Percentiles rank a stretch among this genome's conserved stretches.
These are phyloP conservation scores for Drosophila antonietae DNA, from an alignment of 2,888 invertebrate species.

Conservation along the genomic window DNA sequence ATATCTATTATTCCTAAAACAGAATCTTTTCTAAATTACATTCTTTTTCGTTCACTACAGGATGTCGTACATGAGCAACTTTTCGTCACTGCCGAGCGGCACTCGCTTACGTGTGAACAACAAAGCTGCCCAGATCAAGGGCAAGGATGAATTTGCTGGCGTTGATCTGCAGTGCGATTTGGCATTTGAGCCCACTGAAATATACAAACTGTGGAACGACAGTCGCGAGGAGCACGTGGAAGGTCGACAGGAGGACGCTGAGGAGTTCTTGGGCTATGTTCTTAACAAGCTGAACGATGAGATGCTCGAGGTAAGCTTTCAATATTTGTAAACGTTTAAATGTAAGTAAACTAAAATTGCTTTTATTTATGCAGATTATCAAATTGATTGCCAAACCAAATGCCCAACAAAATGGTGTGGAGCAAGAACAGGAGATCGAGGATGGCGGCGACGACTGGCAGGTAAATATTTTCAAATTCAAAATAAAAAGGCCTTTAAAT, in stretches of 20 bases:
- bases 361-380: slow-evolving; percentile 85
- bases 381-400: slow-evolving; percentile 87
- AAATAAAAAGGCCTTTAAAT: too few species aligned
- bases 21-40: neutral
- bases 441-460: slow-evolving; percentile 85
- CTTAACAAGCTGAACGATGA: slow-evolving; percentile 98
- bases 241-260: slow-evolving; percentile 98
- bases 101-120: slow-evolving; percentile 85
- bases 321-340: neutral
- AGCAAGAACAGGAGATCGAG: slow-evolving; percentile 82
- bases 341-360: neutral
- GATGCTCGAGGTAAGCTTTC: slow-evolving; percentile 91
- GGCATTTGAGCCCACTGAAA: slow-evolving; percentile 95
- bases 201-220: slow-evolving; percentile 93
- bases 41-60: slow-evolving; percentile 32
- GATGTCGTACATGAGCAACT: slow-evolving; percentile 90
- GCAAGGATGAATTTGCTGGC: slow-evolving; percentile 85
- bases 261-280: slow-evolving; percentile 97
- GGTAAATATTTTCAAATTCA: slow-evolving; percentile 65
- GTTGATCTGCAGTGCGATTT: slow-evolving; percentile 88
- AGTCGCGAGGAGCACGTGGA: slow-evolving; percentile 90
- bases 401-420: slow-evolving; percentile 85
- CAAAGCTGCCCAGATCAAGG: slow-evolving; percentile 81
- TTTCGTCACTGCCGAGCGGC: slow-evolving; percentile 88
- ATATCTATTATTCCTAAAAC: neutral